Evolutionary conservation across 2,888 invertebrate species (phyloP), one percentile per base, ranked within the genome.

Genomic region (Monopis laevigella): DNA sequence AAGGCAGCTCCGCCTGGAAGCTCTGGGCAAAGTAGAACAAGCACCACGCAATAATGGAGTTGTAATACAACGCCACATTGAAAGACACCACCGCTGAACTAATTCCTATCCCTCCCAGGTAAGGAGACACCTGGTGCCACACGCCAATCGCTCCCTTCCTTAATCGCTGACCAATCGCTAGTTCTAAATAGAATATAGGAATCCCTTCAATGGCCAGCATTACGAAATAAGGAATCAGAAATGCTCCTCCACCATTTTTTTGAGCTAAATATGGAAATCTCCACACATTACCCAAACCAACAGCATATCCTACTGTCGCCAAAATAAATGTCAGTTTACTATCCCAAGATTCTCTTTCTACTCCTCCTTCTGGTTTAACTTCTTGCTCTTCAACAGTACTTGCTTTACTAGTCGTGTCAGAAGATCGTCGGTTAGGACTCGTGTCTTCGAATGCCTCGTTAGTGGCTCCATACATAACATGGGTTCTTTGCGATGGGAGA

Each of bases 1-100:
- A 97, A 5, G 96, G 96, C 54, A 96, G 69, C 57, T 94, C 89
- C 1, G 90, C 88, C 62, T 94, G 93, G 70, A 96, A 96, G 67
- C 96, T 96, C 83, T 93, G 92, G 51, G 92, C 89, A 62, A 96
- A 90, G 75, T 96, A 97, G 71, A 95, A 96, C 60, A 97, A 84
- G 65, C 96, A 96, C 98, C 98, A 98, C 45, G 96, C 96, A 52
- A 98, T 96, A 55, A 98, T 97, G 45, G 96, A 96, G 74, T 98
- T 98, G 75, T 98, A 98, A 72, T 98, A 98, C 48, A 98, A 84
- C 8, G 96, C 96, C 48, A 98, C 96, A 63, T 96, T 93, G 75
- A 96, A 97, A 1, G 96, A 96, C 21, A 98, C 97, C 48, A 98
- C 92, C 1, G 96, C 96, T 42, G 94, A 94, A 59, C 96, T 95